Evolutionary conservation across 2,888 invertebrate genomes (phyloP), one percentile per base, ranked within the genome.

Genomic region (Dynastes maya): DNA sequence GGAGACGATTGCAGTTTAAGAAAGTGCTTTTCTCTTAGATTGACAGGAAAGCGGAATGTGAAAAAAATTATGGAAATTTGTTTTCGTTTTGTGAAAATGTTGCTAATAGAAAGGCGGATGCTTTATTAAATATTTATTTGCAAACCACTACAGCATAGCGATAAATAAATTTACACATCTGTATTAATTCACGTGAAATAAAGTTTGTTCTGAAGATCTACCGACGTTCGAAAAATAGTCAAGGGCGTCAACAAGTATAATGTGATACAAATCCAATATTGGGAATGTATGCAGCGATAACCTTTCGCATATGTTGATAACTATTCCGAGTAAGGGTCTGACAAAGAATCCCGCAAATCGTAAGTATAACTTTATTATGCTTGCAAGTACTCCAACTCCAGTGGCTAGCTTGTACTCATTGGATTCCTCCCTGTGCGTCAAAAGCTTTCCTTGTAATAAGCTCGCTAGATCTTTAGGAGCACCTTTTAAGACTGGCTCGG

Each of bases 321-420:
- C 8, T 68, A 68, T 29, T 13, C 51, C n/a, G 9, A 29, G 1
- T 29, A 68, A 0, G 13, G 68, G 68, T 5, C 32, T 11, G 2
- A 32, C 32, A 8, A 68, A 68, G 29, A 68, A 68, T 8, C 68
- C 68, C 8, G 53, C 68, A 3, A 68, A 5, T 27, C 51, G 22
- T 2, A 68, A 40, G 29, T 51, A 68, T 29, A 68, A 51, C n/a
- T 68, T 68, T 6, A 51, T 51, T 2, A 51, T 32, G 51, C 68
- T 53, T 9, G 32, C 29, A 11, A 68, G 22, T 5, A 49, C 68
- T 9, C 51, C 51, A 27, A 68, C 29, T 11, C 53, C 68, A 11
- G 68, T 68, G 51, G 68, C 68, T n/a, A 68, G 1, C 13, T 68
- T 68, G 49, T 51, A 68, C 8, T 11, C 11, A 51, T 13, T 13